These are phyloP conservation scores for Caenorhabditis elegans DNA, from an alignment of 1,140 invertebrate genomes.

Conservation along the genomic window DNA sequence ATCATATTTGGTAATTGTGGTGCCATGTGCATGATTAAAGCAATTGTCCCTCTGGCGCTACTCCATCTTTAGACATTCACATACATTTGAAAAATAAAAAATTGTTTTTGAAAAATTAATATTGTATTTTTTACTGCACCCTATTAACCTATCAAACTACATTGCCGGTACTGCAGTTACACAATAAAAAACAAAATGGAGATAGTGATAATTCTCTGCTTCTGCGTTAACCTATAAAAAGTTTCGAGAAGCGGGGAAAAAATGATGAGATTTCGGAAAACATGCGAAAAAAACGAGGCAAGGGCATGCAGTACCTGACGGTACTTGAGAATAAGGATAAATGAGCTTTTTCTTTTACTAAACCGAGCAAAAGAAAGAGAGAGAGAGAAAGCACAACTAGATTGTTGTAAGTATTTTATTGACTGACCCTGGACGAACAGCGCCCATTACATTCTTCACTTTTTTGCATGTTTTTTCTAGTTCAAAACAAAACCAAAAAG, in stretches of 20 bases:
- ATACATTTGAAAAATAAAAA: no score
- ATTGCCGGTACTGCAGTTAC: no score
- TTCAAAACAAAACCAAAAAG: not conserved
- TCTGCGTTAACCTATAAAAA: no score
- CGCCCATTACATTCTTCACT: not conserved
- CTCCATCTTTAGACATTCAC: no score
- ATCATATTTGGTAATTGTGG: no score
- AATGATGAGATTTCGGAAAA: conserved; percentile 11
- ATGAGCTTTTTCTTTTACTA: not conserved
- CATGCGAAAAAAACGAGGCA: not conserved
- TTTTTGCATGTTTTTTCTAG: not conserved
- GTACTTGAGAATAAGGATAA: conserved; percentile 7
- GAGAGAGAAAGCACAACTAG: not conserved
- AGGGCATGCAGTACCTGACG: not conserved
- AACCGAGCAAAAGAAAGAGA: not conserved
- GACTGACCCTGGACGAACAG: not conserved
- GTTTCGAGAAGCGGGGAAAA: not conserved
- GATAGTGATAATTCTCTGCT: no score
- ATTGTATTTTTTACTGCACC: no score
- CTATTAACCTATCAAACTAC: no score
- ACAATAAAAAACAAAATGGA: no score
- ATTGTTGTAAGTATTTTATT: not conserved
- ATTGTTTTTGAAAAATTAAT: no score
- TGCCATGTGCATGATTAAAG: no score
- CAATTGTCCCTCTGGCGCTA: no score